These are phyloP conservation scores for Oryctolagus cuniculus DNA, from an alignment of 2,113 vertebrate species.

Conservation along the genomic window mOryCun1.1 NC_091434.1:47955501-47956000, in stretches of 20 bases:
- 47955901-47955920: neutral
- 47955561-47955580: too few relatives aligned
- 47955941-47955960: slow-evolving; percentile 7
- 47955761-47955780: neutral
- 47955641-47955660: too few relatives aligned
- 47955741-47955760: neutral
- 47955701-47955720: neutral
- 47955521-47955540: too few relatives aligned
- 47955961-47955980: neutral
- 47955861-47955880: neutral
- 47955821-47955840: neutral
- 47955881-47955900: neutral
- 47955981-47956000: neutral
- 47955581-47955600: too few relatives aligned
- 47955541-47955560: too few relatives aligned
- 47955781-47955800: neutral
- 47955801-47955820: neutral
- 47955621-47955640: too few relatives aligned
- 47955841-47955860: neutral
- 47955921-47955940: neutral
- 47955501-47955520: too few relatives aligned
- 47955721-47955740: neutral
- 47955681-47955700: too few relatives aligned
- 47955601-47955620: too few relatives aligned
- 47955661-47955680: too few relatives aligned